These are phyloP conservation scores for Anser cygnoides DNA, from an alignment of 2,113 vertebrate genomes.

Conservation along the genomic window DNA sequence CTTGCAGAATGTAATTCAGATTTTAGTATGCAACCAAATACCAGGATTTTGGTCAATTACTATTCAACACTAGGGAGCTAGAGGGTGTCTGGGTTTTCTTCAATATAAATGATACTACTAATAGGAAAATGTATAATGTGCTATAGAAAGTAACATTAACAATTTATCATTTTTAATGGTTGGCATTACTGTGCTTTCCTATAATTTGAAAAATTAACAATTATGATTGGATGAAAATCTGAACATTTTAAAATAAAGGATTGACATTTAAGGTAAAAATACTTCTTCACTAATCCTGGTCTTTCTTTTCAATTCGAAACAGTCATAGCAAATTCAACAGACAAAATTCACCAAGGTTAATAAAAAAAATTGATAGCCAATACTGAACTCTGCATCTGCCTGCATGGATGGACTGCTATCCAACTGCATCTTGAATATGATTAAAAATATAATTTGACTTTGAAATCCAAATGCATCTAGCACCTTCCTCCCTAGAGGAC, in stretches of 20 bases:
- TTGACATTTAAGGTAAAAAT: neutral
- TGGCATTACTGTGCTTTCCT: neutral
- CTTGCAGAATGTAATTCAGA: neutral
- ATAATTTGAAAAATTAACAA: neutral
- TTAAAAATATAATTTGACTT: constrained; percentile 56
- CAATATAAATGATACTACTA: neutral
- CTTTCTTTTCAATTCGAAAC: neutral
- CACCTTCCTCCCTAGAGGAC: constrained; percentile 29
- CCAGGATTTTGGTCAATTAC: neutral
- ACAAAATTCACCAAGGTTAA: neutral
- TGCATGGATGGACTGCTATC: constrained; percentile 21
- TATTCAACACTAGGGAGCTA: neutral
- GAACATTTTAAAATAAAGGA: neutral
- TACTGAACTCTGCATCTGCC: neutral
- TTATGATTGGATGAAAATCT: neutral
- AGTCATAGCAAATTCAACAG: neutral
- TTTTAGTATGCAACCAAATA: neutral
- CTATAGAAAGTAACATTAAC: neutral
- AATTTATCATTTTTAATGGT: neutral
- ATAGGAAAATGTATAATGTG: neutral
- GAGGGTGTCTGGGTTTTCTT: neutral
- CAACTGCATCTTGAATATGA: neutral
- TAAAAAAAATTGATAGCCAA: neutral
- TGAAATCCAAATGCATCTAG: constrained; percentile 38
- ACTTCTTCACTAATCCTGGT: neutral